Evolutionary conservation across 2,888 invertebrate genomes (phyloP), one percentile per base, ranked within the genome.

Genomic region (Dasypogon diadema): DNA sequence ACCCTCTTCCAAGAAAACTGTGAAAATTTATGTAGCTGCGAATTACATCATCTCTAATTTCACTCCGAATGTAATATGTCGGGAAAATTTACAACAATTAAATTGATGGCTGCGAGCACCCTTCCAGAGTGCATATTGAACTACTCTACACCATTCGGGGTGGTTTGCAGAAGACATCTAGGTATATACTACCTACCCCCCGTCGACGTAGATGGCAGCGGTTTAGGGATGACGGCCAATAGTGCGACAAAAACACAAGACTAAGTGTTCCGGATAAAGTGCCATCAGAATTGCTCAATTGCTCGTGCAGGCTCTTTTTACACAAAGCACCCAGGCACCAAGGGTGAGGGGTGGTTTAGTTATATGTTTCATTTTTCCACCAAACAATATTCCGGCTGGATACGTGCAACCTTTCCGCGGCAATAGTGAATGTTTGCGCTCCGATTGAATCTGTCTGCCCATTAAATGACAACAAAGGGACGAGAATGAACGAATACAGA

Each of bases 231-330:
- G 60, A 18, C 37, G 42, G 12, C 34, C 60, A 37, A 60, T 60
- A 60, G 60, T 60, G 34, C 55, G 65, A 22, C 55, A 73, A 76
- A 76, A 76, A 73, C 72, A 73, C 60, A 73, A 63, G 73, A 26
- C 76, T 76, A 73, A 76, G 76, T 73, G 76, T 73, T 63, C 54
- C 51, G 76, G 63, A 76, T 68, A 46, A 76, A 76, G 74, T 56
- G 68, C 70, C 74, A 74, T 74, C 68, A 56, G 56, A 74, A 76
- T 76, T 76, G 76, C 74, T 76, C 76, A 76, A 76, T 76, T 76
- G 76, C 74, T 73, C 76, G 76, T 68, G 68, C 34, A 48, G 56
- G 51, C 18, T 58, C 46, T 55, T 54, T 30, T 8, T n/a, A 12
- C 16, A 18, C 12, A 21, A 12, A 68, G 6, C 5, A 37, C 12